Percentiles rank a stretch among this genome's conserved stretches.
These are phyloP conservation scores for Pogonocherus hispidulus DNA, from an alignment of 2,888 invertebrate species.

Conservation along the genomic window DNA sequence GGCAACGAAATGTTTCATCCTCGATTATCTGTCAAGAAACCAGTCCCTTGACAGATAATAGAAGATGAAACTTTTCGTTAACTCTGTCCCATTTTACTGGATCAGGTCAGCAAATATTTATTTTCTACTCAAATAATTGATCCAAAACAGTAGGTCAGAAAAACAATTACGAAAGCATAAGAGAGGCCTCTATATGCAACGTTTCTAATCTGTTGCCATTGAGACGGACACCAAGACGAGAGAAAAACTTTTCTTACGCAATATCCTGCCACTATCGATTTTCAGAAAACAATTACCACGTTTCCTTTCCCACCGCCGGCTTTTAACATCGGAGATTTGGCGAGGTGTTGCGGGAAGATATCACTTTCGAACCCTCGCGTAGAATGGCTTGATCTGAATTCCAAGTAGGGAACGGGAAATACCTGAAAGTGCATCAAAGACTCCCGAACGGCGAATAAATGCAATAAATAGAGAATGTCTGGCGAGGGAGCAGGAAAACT, in stretches of 20 bases:
- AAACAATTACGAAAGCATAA: too few species aligned
- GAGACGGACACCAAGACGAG: too few species aligned
- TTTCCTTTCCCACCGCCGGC: conserved; percentile 32
- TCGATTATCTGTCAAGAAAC: too few species aligned
- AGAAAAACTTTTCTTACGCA: background rate
- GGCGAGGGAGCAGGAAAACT: conserved; percentile 32
- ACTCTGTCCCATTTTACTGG: too few species aligned
- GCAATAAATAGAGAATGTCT: conserved; percentile 49
- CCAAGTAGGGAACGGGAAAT: conserved; percentile 39
- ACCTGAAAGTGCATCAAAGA: conserved; percentile 55
- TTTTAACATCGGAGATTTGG: conserved; percentile 36
- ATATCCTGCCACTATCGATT: background rate
- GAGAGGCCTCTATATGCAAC: too few species aligned
- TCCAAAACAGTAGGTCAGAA: too few species aligned
- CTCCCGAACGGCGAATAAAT: conserved; percentile 46
- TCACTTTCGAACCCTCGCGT: conserved; percentile 46
- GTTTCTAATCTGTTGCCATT: too few species aligned
- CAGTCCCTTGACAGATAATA: too few species aligned
- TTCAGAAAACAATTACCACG: background rate
- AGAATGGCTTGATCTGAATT: conserved; percentile 43
- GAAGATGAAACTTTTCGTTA: too few species aligned
- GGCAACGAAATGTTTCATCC: too few species aligned
- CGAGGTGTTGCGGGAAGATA: conserved; percentile 39
- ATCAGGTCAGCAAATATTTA: too few species aligned
- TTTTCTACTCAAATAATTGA: too few species aligned